A percentile compares a stretch with the other conserved stretches of the same genome.
Conservation (phyloP, 2,113 vertebrate species). For the Prochilodus magdalenae region DNA sequence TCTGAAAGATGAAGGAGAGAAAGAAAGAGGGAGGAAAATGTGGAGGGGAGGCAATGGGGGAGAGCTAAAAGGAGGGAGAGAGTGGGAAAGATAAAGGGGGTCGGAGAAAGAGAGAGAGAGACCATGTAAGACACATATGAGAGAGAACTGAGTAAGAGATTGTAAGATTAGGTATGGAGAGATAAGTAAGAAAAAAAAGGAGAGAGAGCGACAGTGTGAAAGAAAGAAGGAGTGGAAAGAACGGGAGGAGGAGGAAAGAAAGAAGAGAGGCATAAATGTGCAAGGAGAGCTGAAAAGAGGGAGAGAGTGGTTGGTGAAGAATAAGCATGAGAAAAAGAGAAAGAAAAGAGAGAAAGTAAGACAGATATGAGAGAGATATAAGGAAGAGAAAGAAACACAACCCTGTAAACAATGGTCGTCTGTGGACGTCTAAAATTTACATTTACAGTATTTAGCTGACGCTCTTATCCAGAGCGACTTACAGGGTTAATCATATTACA, state of each 20-base stretch:
- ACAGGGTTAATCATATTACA: no score
- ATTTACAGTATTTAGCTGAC: no score
- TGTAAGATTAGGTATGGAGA: no score
- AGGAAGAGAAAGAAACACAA: conserved; percentile 57
- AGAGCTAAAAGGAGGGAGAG: background rate
- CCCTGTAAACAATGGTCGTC: no score
- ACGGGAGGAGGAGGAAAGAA: background rate
- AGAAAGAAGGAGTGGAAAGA: conserved; percentile 20
- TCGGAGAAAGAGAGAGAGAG: conserved; percentile 70
- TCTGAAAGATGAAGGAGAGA: conserved; percentile 44
- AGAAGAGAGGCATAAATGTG: conserved; percentile 17
- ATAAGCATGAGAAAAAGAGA: background rate
- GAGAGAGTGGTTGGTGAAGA: background rate
- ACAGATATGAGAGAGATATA: conserved; percentile 46
- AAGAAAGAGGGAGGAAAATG: background rate
- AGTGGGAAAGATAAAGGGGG: background rate
- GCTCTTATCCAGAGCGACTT: no score
- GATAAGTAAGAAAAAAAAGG: background rate
- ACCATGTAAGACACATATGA: background rate
- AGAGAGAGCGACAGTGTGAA: conserved; percentile 28
- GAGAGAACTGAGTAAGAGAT: no score
- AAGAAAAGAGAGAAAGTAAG: background rate
- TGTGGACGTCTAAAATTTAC: no score
- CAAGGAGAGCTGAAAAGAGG: conserved; percentile 15
- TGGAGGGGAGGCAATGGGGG: background rate